Conservation (phyloP, 2,113 vertebrate genomes). For the Nettapus auritus region DNA sequence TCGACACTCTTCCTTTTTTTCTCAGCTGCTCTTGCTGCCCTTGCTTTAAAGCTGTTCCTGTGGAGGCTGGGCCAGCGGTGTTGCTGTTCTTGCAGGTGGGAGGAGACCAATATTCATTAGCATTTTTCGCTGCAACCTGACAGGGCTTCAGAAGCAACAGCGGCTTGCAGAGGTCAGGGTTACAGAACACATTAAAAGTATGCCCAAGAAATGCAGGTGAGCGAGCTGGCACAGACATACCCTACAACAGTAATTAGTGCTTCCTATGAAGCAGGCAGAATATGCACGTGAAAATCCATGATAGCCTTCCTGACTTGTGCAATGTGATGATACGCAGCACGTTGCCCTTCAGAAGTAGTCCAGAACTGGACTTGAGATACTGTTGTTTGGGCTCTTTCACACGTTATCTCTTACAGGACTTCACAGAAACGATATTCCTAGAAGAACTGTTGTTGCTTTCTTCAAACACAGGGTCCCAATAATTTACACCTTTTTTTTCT, state of each 20-base stretch:
- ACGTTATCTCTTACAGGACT: neutral
- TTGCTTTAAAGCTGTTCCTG: neutral
- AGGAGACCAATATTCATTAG: neutral
- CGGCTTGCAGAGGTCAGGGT: neutral
- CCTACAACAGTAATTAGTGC: neutral
- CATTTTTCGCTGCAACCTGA: neutral
- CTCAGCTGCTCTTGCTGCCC: neutral
- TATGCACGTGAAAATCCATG: neutral
- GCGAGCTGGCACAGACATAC: neutral
- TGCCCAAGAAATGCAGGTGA: neutral
- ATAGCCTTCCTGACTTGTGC: neutral
- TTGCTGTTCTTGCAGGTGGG: neutral
- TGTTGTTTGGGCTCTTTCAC: constrained; percentile 9
- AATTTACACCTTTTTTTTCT: neutral
- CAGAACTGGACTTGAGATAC: neutral
- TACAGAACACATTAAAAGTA: neutral
- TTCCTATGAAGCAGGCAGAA: neutral
- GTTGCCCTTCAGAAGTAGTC: neutral
- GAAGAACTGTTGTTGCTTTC: neutral
- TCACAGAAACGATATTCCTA: neutral
- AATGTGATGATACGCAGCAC: neutral
- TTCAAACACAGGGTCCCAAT: neutral
- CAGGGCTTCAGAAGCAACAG: neutral
- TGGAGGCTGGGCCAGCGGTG: neutral
- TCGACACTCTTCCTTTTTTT: neutral